Conservation (phyloP, 1,140 invertebrate species). For the Temnothorax curvispinosus region DNA sequence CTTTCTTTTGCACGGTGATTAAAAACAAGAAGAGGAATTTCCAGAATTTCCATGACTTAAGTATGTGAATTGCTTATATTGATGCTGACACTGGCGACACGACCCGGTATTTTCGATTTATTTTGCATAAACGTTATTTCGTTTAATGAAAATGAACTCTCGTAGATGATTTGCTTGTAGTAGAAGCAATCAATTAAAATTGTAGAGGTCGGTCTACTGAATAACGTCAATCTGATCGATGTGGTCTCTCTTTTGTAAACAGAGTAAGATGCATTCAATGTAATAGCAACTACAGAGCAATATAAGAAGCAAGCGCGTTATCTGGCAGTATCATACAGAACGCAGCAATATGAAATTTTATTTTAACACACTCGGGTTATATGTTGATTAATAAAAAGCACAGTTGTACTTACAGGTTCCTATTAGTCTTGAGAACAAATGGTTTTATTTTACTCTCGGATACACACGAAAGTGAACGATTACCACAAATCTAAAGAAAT, state of each 20-base stretch:
- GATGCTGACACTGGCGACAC: constrained; percentile 4
- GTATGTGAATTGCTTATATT: background rate
- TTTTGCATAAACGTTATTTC: constrained; percentile 21
- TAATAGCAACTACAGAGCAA: constrained; percentile 47
- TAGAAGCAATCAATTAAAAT: constrained; percentile 1
- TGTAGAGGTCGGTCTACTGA: background rate
- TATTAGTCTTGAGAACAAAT: background rate
- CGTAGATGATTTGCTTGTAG: constrained; percentile 7
- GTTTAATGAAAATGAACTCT: constrained; percentile 10
- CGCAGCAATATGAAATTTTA: constrained; percentile 16
- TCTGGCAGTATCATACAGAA: constrained; percentile 33
- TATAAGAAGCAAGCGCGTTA: constrained; percentile 26
- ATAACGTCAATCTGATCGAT: background rate
- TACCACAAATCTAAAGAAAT: background rate
- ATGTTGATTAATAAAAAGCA: constrained; percentile 13
- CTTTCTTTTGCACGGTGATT: background rate
- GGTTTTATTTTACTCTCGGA: constrained; percentile 15
- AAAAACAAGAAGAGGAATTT: constrained; percentile 38
- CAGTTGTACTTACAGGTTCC: background rate
- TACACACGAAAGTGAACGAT: constrained; percentile 8
- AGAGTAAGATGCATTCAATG: constrained; percentile 12
- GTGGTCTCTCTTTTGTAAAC: constrained; percentile 32
- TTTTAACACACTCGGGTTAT: constrained; percentile 1
- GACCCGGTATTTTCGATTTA: background rate
- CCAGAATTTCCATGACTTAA: background rate